phyloP scores from a whole-genome alignment of 2,797 vertebrate genomes.

The Balearica regulorum region DNA sequence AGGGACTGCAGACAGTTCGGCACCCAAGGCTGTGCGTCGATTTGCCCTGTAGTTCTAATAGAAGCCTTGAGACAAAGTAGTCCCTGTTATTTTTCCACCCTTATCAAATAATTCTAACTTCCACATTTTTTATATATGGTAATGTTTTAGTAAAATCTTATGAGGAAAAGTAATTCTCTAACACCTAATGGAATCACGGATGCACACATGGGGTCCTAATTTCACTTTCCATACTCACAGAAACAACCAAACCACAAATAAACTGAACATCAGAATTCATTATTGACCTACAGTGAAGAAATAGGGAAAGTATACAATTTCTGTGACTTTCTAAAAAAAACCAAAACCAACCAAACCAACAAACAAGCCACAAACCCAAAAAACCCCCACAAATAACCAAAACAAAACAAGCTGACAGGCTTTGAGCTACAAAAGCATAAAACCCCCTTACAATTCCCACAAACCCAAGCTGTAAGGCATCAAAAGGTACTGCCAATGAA shows the following conservation, averaged over 20 bases:
- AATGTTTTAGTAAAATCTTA: neutral
- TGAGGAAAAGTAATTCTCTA: neutral
- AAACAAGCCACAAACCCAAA: too few species aligned
- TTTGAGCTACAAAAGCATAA: neutral
- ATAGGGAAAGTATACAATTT: neutral
- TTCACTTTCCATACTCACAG: neutral
- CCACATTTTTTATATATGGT: neutral
- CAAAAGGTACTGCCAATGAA: neutral
- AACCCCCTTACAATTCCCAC: neutral
- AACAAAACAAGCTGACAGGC: too few species aligned
- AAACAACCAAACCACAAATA: neutral
- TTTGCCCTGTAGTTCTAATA: neutral
- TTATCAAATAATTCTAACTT: neutral
- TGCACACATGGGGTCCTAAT: neutral
- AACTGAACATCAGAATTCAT: neutral
- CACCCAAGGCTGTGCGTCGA: accelerated
- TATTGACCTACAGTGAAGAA: neutral
- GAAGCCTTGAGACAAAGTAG: neutral
- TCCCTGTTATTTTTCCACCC: neutral
- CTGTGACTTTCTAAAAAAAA: neutral
- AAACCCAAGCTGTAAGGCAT: neutral
- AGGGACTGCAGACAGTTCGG: neutral
- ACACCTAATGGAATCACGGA: neutral
- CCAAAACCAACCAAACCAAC: too few species aligned
- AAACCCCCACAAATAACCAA: too few species aligned